Evolutionary conservation across 2,113 vertebrate genomes (phyloP).

Genomic region (Pseudorasbora parva): DNA sequence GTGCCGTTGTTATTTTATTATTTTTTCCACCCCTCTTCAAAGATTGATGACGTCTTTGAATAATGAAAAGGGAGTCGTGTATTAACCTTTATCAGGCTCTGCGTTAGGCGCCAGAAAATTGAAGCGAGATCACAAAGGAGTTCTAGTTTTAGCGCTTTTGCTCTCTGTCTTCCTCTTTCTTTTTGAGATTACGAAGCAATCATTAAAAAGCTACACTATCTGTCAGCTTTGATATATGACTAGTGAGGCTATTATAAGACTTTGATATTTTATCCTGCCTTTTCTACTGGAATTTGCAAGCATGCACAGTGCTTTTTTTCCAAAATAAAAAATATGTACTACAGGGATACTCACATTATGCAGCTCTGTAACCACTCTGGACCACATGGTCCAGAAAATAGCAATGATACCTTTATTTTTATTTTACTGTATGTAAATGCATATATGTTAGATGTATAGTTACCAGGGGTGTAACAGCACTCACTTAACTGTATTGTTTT

Average conservation of each 20-base stretch:
- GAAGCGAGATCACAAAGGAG: conserved; percentile 58
- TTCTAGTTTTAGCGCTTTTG: conserved; percentile 32
- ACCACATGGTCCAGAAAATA: background rate
- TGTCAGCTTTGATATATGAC: conserved; percentile 59
- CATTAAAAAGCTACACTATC: conserved; percentile 60
- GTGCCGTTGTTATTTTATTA: conserved; percentile 65
- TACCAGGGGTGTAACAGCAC: too few species aligned
- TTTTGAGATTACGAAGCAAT: conserved; percentile 59
- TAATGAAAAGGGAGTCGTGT: conserved; percentile 51
- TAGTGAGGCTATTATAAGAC: conserved; percentile 45
- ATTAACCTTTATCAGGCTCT: conserved; percentile 64
- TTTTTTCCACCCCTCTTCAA: conserved; percentile 53
- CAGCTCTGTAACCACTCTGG: background rate
- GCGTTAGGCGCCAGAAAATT: conserved; percentile 56
- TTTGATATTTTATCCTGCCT: conserved; percentile 31
- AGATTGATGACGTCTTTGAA: conserved; percentile 58
- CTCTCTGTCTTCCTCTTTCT: conserved; percentile 42
- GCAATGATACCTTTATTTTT: background rate
- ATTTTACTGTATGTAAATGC: background rate
- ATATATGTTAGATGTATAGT: background rate
- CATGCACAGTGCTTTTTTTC: background rate
- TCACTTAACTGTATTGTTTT: too few species aligned
- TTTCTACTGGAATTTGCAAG: conserved; percentile 8
- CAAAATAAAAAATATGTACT: background rate
- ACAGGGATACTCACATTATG: background rate